Base-by-base conservation (phyloP, 1,140 invertebrate species). In the Bombus superbus region DNA sequence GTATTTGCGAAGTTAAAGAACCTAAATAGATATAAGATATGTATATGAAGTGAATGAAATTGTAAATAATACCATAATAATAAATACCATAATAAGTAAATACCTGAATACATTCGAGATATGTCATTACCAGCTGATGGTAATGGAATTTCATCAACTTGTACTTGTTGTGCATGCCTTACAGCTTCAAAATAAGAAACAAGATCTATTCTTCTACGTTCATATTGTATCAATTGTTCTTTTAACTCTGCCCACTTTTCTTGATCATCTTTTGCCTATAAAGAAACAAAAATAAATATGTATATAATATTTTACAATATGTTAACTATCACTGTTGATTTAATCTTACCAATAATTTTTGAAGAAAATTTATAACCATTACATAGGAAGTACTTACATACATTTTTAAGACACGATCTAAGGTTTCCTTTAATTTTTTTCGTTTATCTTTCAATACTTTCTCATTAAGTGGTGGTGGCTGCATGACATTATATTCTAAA, bases 391-490 rank as follows among this genome's bases (percentile, higher is more conserved):
- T 97, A 98, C 98, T 98, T 97, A 99, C 98, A 97, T 99, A 99
- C 96, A 99, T 97, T 95, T 98, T 97, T 90, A 99, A 96, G 57
- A 99, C 98, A 91, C 99, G 96, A 89, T 99, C 98, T 95, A 99
- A 97, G 5, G 99, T 99, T 94, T 99, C 99, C 94, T 98, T 97
- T 13, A 99, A 95, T 95, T 99, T 99, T 94, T 98, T 99, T 89
- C 99, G 96, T 95, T 99, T 99, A 92, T 99, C 99, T 95, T 98
- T 98, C 75, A 99, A 95, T 32, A 99, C 99, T 96, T 99, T 99
- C 93, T 99, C 98, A 96, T 99, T 99, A 3, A 99, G 94, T 28
- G 98, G 98, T 53, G 99, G 98, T 72, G 98, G 98, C 93, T 99
- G 97, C 90, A 98, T 96, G 5, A 99, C 98, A 96, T 99, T 99